These are phyloP conservation scores for Iguana delicatissima DNA, from an alignment of 2,797 vertebrate species.

Conservation along the genomic window DNA sequence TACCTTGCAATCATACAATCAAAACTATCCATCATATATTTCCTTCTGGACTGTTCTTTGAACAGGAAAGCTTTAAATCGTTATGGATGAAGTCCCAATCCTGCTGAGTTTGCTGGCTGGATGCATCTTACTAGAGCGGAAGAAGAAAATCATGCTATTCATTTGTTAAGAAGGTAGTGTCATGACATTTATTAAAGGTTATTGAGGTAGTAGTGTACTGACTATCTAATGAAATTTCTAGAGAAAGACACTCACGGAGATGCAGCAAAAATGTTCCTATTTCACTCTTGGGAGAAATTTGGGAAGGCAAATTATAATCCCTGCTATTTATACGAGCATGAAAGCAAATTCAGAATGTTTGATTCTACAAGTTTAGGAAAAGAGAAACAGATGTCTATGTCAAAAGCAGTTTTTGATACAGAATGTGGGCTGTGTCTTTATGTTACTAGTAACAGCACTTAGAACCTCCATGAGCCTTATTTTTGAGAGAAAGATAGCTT, in stretches of 20 bases:
- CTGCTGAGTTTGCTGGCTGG: conserved; percentile 20
- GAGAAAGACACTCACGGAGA: neutral
- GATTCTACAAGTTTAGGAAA: neutral
- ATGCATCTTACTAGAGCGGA: neutral
- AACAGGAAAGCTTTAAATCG: conserved; percentile 10
- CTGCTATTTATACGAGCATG: neutral
- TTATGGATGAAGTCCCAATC: neutral
- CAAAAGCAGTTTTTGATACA: neutral
- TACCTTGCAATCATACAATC: neutral
- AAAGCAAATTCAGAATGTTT: neutral
- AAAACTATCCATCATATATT: neutral
- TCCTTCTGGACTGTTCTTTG: conserved; percentile 21
- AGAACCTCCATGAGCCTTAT: neutral
- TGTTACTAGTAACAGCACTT: neutral
- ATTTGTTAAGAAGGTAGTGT: conserved; percentile 19
- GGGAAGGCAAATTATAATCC: conserved; percentile 12
- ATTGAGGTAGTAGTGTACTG: neutral
- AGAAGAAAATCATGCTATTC: conserved; percentile 10
- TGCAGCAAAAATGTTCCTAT: conserved; percentile 2
- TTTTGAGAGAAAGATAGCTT: neutral
- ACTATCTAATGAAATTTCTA: conserved; percentile 24
- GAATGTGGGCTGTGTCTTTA: neutral
- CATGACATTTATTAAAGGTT: conserved; percentile 38
- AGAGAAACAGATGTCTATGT: neutral
- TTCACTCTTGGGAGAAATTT: neutral